Base-by-base conservation (phyloP, 2,888 invertebrate genomes). In the Thyatira batis region DNA sequence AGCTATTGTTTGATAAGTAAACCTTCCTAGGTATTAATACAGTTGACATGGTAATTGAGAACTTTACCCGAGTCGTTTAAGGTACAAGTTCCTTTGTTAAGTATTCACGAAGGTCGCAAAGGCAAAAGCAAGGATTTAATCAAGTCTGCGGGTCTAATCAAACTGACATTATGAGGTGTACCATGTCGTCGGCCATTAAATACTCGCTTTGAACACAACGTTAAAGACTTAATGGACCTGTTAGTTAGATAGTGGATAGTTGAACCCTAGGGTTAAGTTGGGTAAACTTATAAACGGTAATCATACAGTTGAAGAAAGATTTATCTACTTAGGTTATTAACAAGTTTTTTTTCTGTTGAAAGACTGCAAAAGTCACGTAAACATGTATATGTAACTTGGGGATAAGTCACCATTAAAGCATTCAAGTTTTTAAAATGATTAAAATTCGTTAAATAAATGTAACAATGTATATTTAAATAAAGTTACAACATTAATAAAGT, bases 401-500 rank as follows among this genome's bases (percentile, higher is more conserved):
- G n/a, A n/a, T n/a, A n/a, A n/a, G n/a, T n/a, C n/a, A n/a, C n/a
- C n/a, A n/a, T n/a, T n/a, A n/a, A n/a, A n/a, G n/a, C n/a, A n/a
- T n/a, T n/a, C n/a, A n/a, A n/a, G n/a, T n/a, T n/a, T n/a, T n/a
- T n/a, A n/a, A n/a, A n/a, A n/a, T n/a, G n/a, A n/a, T n/a, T n/a
- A n/a, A n/a, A n/a, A n/a, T n/a, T n/a, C n/a, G n/a, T 30, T 13
- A 25, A 27, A 17, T 13, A 17, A 27, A 27, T 28, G 11, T 28
- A 48, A 20, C 20, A 2, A 20, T 27, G 17, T 1, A 27, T 13
- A 13, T 46, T 13, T 46, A 3, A 46, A 46, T 46, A 25, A 2
- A 48, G 71, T 75, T 67, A 75, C 71, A 70, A n/a, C 78, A 85
- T 87, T 89, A 88, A 89, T 89, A 88, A 88, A 89, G 87, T 87